Conservation (phyloP, 23 tunicate species). For the Styela clava region DNA sequence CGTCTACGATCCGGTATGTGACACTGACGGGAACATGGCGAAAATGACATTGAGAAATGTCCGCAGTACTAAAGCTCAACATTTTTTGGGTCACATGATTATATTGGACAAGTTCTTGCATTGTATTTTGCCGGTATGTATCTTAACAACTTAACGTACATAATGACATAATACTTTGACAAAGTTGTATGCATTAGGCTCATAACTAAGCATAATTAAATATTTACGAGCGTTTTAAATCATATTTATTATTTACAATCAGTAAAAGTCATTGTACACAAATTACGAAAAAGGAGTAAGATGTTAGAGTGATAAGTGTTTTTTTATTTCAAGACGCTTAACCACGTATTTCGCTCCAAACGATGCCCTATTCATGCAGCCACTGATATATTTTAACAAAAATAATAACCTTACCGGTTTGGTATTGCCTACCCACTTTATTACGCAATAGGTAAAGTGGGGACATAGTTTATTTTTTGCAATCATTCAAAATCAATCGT, state of each 20-base stretch:
- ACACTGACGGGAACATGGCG: neutral
- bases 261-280: no score
- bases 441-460: no score
- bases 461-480: no score
- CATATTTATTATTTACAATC: no score
- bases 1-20: constrained; percentile 25
- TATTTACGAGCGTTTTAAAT: no score
- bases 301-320: neutral
- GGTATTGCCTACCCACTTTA: no score
- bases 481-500: no score
- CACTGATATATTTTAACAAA: no score
- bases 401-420: no score
- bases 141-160: neutral
- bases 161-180: neutral
- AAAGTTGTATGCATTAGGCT: neutral
- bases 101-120: constrained; percentile 20
- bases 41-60: constrained; percentile 15
- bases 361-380: no score
- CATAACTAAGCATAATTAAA: no score
- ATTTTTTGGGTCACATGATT: constrained; percentile 19
- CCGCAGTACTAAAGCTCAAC: neutral
- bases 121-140: constrained; percentile 22
- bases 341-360: no score
- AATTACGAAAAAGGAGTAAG: neutral
- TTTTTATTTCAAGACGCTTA: neutral